These are phyloP conservation scores for Mythimna vitellina DNA, from an alignment of 2,888 invertebrate species.

Conservation along the genomic window DNA sequence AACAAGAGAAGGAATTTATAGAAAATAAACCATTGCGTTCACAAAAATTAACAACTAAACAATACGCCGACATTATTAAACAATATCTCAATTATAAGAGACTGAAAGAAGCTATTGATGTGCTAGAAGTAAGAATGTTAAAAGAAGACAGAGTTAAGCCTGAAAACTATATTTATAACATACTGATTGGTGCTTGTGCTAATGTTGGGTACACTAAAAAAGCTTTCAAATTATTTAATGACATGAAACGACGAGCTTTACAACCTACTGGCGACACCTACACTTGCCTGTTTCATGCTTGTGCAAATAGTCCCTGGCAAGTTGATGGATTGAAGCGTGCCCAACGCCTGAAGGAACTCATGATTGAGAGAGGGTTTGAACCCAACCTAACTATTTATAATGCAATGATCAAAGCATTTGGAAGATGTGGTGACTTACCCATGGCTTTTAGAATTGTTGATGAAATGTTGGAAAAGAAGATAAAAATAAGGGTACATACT, in stretches of 20 bases:
- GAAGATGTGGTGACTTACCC: conserved; percentile 94
- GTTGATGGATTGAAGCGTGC: conserved; percentile 93
- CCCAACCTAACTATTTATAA: conserved; percentile 95
- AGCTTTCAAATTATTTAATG: conserved; percentile 95
- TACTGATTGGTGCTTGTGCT: conserved; percentile 96
- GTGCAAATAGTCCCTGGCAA: conserved; percentile 94
- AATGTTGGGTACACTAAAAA: conserved; percentile 96
- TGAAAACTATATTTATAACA: conserved; percentile 94
- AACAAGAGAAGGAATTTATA: conserved; percentile 90
- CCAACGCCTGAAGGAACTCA: conserved; percentile 91
- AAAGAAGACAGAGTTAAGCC: conserved; percentile 95
- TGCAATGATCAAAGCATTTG: conserved; percentile 98
- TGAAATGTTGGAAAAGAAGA: conserved; percentile 93
- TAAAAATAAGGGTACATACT: conserved; percentile 92
- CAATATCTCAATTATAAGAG: conserved; percentile 91
- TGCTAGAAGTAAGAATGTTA: conserved; percentile 94
- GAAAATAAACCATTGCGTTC: conserved; percentile 86
- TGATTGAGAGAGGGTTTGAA: conserved; percentile 92
- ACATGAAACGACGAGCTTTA: conserved; percentile 94
- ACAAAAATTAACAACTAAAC: conserved; percentile 90
- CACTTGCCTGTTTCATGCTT: conserved; percentile 97
- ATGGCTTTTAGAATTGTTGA: conserved; percentile 96
- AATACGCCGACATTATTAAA: conserved; percentile 94
- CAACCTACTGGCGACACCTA: conserved; percentile 93
- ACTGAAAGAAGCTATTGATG: conserved; percentile 94